Percentiles rank a stretch among this genome's conserved stretches.
Conservation (phyloP, 2,113 vertebrate genomes). For the Cervus canadensis region DNA sequence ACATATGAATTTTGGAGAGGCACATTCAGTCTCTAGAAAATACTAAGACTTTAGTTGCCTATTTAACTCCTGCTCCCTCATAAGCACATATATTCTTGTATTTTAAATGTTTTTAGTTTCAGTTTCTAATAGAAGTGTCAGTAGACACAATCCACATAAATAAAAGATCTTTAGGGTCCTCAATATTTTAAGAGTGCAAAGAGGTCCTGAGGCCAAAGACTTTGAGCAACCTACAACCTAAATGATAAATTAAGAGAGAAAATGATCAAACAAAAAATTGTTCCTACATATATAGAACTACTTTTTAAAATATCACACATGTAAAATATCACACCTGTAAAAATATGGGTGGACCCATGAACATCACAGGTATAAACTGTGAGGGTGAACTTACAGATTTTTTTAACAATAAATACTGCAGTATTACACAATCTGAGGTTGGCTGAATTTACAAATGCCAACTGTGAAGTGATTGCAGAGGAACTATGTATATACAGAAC, state of each 20-base stretch:
- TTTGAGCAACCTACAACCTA: background rate
- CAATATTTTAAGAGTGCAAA: background rate
- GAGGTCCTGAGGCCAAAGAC: background rate
- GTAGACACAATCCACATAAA: background rate
- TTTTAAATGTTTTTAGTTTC: slow-evolving; percentile 25
- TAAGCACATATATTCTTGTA: background rate
- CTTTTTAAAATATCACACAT: slow-evolving; percentile 7
- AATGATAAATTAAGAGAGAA: slow-evolving; percentile 30
- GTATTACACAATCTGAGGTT: background rate
- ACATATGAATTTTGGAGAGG: background rate
- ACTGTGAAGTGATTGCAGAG: background rate
- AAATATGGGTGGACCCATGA: background rate
- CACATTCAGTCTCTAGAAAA: background rate
- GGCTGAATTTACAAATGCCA: background rate
- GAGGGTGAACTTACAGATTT: background rate
- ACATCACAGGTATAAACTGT: background rate
- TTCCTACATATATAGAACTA: background rate
- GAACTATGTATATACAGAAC: background rate
- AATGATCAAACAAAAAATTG: background rate
- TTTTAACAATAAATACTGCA: background rate
- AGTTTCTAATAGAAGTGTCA: background rate
- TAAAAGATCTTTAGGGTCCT: background rate
- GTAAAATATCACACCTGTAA: background rate
- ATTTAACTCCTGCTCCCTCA: background rate
- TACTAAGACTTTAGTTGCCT: background rate